Base-by-base conservation (phyloP, 2,888 invertebrate genomes). In the Tiliacea aurago region DNA sequence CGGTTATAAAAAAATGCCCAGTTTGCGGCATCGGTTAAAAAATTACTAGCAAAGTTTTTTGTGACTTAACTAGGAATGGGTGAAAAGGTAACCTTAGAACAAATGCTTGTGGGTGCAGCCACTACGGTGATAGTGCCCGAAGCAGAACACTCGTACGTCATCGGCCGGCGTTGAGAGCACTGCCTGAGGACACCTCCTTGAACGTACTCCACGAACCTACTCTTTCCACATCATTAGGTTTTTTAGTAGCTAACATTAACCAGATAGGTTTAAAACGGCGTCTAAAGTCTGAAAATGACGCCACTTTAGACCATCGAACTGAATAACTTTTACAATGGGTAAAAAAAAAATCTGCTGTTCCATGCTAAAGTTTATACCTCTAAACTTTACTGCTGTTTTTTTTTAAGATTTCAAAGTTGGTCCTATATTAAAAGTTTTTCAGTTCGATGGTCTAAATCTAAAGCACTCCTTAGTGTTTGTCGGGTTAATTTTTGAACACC, bases 41-140 rank as follows among this genome's bases (percentile, higher is more conserved):
- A 43, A 13, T 6, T 10, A 69, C 4, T 37, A 37, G 47, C 70
- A 47, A 2, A 7, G 6, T 47, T 45, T 45, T 37, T 23, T 47
- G 33, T 11, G 6, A 47, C 4, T 47, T 28, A n/a, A 56, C 47
- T 49, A 58, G 15, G 49, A 33, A 51, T 45, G 45, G 20, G 20
- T 45, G 49, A 73, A 59, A 73, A 51, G 43, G 37, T 58, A 58
- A 33, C 33, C 20, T 15, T 20, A 23, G 9, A 59, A 73, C 20
- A 15, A 59, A 45, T 53, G 20, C 13, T 20, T 23, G 43, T 56
- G 20, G 15, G 9, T 20, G 45, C 28, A 23, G 43, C 20, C n/a
- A 5, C 6, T 56, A 18, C 15, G 15, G n/a, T 33, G 53, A 47
- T 72, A 45, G 33, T 37, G 56, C 56, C 62, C 43, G 37, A 45